Percentiles rank a stretch among this genome's conserved stretches.
Evolutionary conservation across 2,797 vertebrate genomes (phyloP).

Genomic region (Leptoclinus maculatus): DNA sequence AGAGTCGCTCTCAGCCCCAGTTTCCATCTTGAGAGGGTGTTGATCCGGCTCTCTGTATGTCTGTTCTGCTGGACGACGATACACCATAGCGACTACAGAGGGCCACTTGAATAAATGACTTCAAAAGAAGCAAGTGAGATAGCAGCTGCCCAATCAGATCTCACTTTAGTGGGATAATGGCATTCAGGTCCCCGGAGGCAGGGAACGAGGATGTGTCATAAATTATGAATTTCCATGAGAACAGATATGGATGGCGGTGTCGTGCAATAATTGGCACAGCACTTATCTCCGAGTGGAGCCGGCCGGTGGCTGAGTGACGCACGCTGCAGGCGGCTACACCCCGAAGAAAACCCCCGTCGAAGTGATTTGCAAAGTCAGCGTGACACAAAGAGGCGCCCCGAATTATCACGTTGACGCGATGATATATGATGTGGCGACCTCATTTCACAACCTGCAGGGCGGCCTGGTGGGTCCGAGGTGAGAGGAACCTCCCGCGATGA

Average conservation of each 20-base stretch:
- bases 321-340: slow-evolving; percentile 54
- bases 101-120: slow-evolving; percentile 68
- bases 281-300: slow-evolving; percentile 64
- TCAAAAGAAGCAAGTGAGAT: slow-evolving; percentile 67
- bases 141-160: slow-evolving; percentile 76
- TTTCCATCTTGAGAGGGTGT: slow-evolving; percentile 30
- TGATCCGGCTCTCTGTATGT: slow-evolving; percentile 27
- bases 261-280: slow-evolving; percentile 74
- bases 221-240: slow-evolving; percentile 76
- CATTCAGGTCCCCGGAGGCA: slow-evolving; percentile 67
- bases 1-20: slow-evolving; percentile 10
- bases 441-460: slow-evolving; percentile 29
- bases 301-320: slow-evolving; percentile 60
- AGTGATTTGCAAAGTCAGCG: slow-evolving; percentile 65
- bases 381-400: slow-evolving; percentile 51
- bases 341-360: slow-evolving; percentile 29
- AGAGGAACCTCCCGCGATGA: slow-evolving; percentile 13
- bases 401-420: slow-evolving; percentile 62
- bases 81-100: slow-evolving; percentile 39
- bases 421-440: slow-evolving; percentile 24
- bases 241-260: slow-evolving; percentile 71
- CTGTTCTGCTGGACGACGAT: slow-evolving; percentile 35
- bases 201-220: slow-evolving; percentile 71
- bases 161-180: slow-evolving; percentile 70
- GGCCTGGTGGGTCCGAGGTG: slow-evolving; percentile 31